phyloP scores from a whole-genome alignment of 2,797 vertebrate species.

The Cichlasoma orientale region DNA sequence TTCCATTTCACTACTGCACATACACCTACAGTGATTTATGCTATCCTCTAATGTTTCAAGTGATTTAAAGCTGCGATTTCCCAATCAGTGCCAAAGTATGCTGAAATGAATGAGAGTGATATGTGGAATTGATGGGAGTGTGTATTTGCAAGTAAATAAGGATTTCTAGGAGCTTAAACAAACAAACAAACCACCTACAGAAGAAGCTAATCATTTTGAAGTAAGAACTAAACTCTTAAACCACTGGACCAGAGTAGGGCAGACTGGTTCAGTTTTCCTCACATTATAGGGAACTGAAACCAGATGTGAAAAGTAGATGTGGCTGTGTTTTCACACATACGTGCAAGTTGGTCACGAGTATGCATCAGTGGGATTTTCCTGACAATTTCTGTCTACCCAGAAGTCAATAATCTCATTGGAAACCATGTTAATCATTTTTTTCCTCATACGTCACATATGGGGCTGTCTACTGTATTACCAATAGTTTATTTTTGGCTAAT shows the following conservation, averaged over 20 bases:
- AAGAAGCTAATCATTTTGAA: neutral
- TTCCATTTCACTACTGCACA: neutral
- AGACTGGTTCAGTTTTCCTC: neutral
- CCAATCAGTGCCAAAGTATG: neutral
- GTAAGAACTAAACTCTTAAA: neutral
- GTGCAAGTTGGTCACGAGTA: conserved; percentile 4
- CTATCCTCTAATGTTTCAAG: neutral
- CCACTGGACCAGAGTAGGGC: too few relatives aligned
- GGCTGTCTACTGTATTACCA: neutral
- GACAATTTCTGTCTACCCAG: neutral
- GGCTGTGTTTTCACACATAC: neutral
- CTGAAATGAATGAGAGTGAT: neutral
- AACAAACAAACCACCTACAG: neutral
- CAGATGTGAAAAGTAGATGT: conserved; percentile 4
- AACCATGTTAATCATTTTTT: neutral
- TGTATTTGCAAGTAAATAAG: neutral
- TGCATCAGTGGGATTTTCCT: neutral
- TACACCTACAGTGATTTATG: neutral
- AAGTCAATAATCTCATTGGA: neutral
- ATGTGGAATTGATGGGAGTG: neutral
- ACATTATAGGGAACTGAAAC: conserved; percentile 13
- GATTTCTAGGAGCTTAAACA: too few relatives aligned
- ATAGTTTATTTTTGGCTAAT: neutral
- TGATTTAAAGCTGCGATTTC: neutral
- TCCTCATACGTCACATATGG: neutral